Conservation (phyloP, 2,113 vertebrate genomes). For the Neofelis nebulosa region DNA sequence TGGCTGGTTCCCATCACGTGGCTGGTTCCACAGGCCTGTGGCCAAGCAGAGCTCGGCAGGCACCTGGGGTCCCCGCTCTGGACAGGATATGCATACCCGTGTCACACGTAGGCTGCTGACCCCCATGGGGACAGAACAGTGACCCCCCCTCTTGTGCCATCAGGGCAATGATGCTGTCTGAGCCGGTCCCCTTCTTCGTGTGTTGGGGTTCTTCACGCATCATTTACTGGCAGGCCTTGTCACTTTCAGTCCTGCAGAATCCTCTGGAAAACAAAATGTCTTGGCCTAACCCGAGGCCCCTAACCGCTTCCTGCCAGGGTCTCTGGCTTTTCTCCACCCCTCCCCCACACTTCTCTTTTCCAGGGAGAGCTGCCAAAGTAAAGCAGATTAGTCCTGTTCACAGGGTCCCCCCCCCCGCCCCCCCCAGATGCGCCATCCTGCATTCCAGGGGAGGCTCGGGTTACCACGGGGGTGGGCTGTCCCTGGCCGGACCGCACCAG, state of each 20-base stretch:
- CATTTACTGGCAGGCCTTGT: not conserved
- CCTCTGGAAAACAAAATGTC: not conserved
- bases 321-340: not conserved
- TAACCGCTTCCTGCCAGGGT: not conserved
- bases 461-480: not conserved
- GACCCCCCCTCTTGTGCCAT: not conserved
- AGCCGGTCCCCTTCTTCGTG: not conserved
- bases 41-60: not conserved
- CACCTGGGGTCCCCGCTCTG: rapidly evolving
- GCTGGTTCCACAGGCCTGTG: not conserved
- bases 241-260: not conserved
- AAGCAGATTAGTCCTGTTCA: not conserved
- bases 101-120: not conserved
- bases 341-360: not conserved
- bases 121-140: rapidly evolving
- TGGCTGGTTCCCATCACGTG: not conserved
- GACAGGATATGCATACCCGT: not conserved
- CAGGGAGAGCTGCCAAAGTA: not conserved
- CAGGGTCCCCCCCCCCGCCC: not conserved
- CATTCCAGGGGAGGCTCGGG: not conserved
- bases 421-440: not conserved
- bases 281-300: not conserved
- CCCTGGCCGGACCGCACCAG: not conserved
- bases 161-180: not conserved
- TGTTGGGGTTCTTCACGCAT: not conserved